Evolutionary conservation across 2,113 vertebrate genomes (phyloP).

Genomic region (Centropristis striata): DNA sequence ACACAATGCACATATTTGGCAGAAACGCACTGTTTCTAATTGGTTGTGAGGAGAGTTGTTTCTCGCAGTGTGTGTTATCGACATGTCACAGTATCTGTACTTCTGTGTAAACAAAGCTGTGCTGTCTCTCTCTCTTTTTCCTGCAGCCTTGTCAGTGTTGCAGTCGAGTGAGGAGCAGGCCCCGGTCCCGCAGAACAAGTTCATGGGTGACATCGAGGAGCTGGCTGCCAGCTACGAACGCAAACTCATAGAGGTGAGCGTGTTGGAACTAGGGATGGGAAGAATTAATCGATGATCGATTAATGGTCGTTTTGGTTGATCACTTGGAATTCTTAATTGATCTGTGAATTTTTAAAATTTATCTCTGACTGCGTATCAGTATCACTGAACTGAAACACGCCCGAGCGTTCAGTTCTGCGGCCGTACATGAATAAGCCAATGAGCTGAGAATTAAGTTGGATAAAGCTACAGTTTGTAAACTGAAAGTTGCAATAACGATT

Average conservation of each 20-base stretch:
- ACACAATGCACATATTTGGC: slow-evolving; percentile 16
- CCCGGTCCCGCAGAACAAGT: slow-evolving; percentile 88
- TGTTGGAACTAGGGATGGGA: too few species aligned
- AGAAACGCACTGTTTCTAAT: slow-evolving; percentile 9
- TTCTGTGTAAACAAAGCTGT: slow-evolving; percentile 9
- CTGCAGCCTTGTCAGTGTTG: slow-evolving; percentile 78
- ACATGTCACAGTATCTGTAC: not conserved
- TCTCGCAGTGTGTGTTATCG: not conserved
- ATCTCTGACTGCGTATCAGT: too few species aligned
- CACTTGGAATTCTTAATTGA: too few species aligned
- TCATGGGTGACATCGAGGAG: slow-evolving; percentile 91
- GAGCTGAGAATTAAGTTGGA: too few species aligned
- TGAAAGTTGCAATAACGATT: too few species aligned
- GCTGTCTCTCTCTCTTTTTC: slow-evolving; percentile 12
- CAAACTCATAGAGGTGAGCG: slow-evolving; percentile 97
- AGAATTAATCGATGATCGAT: too few species aligned
- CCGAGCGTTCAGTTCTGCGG: too few species aligned
- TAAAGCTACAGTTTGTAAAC: too few species aligned
- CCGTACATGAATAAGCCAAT: too few species aligned
- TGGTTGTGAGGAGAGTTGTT: slow-evolving; percentile 6
- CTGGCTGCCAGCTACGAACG: slow-evolving; percentile 94
- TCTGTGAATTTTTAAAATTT: too few species aligned
- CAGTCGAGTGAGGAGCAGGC: slow-evolving; percentile 88
- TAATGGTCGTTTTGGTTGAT: too few species aligned
- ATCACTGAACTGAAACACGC: too few species aligned